Base-by-base conservation (phyloP, 2,797 vertebrate genomes). In the Thunnus albacares region DNA sequence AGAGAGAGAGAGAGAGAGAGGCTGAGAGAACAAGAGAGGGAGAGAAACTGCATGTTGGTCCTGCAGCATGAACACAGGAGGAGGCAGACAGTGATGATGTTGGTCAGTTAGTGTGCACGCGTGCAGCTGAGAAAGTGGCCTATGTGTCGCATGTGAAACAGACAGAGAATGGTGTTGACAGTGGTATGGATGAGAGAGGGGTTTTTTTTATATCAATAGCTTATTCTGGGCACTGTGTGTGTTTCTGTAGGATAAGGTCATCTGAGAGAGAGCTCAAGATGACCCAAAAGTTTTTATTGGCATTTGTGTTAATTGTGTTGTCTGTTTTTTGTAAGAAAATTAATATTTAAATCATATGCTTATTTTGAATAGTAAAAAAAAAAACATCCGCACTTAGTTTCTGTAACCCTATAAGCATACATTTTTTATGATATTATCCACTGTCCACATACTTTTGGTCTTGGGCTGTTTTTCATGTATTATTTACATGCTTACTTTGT, bases 21-120 rank as follows among this genome's bases (percentile, higher is more conserved):
- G 22, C 2, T 52, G 61, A 43, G 10, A 43, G 63, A 47, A 20
- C 3, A 6, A 45, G 43, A 6, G 47, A 7, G 47, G 2, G 45
- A 18, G 55, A n/a, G 68, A 20, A 17, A 17, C 67, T 78, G 86
- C n/a, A 71, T 73, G 71, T 69, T 61, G 81, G 77, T 82, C 84
- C 78, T 89, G 85, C 90, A 81, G 89, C 82, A 65, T 77, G 82
- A 77, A 30, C 51, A 66, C 53, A 52, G 65, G 65, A 60, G 77
- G 68, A 60, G 77, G 82, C 24, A 79, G 79, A 76, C 84, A 20
- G 63, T 72, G 86, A 79, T 77, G 82, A 73, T 89, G 80, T 65
- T 85, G 84, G 88, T 86, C 82, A 86, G 80, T 72, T 45, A 60
- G 47, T 45, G 85, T 65, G 87, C 77, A 43, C 68, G 72, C 33